These are phyloP conservation scores for Nycticorax nycticorax DNA, from an alignment of 2,113 vertebrate species.

Conservation along the genomic window DNA sequence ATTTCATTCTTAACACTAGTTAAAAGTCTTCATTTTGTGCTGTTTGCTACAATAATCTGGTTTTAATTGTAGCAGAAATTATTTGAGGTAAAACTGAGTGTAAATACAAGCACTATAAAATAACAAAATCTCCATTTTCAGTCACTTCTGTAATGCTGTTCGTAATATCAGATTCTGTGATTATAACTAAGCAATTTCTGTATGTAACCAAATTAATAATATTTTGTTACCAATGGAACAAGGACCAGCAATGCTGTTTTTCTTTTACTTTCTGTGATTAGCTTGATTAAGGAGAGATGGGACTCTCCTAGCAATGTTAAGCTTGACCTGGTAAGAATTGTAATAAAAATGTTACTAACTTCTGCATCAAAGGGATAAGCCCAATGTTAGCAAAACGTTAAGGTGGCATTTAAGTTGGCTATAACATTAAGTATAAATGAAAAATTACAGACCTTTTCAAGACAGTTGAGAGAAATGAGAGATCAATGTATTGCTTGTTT, in stretches of 20 bases:
- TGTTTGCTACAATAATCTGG: neutral
- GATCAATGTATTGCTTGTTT: neutral
- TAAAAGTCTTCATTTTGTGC: neutral
- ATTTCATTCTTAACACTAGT: neutral
- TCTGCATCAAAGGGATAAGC: neutral
- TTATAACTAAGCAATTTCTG: neutral
- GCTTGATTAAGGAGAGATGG: neutral
- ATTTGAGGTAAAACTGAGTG: neutral
- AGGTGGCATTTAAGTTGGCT: neutral
- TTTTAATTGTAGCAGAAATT: neutral
- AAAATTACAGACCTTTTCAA: neutral
- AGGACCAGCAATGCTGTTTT: neutral
- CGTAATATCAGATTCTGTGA: accelerated
- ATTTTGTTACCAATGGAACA: neutral
- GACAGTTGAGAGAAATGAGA: neutral
- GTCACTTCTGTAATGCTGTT: neutral
- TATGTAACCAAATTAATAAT: neutral
- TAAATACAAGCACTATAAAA: neutral
- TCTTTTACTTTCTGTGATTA: neutral
- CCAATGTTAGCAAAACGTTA: neutral
- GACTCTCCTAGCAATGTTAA: neutral
- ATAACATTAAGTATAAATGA: neutral
- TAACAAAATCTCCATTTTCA: neutral
- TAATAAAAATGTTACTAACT: neutral
- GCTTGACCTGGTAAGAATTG: neutral